Conservation (phyloP, 1,140 invertebrate species). For the Drosophila erecta region DNA sequence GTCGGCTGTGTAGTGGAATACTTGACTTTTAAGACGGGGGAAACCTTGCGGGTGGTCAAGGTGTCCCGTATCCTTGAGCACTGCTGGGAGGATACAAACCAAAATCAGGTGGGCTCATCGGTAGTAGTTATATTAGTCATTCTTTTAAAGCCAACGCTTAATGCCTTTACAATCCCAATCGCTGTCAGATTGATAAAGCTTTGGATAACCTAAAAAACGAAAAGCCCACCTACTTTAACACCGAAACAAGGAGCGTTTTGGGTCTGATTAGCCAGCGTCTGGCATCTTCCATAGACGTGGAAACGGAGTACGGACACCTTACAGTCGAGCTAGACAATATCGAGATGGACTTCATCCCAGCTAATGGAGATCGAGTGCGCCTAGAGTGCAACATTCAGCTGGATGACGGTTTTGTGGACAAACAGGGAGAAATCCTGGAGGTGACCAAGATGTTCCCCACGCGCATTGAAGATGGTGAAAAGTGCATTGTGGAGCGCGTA, state of each 20-base stretch:
- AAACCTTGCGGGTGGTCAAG: constrained; percentile 43
- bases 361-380: constrained; percentile 58
- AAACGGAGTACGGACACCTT: constrained; percentile 85
- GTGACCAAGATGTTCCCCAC: constrained; percentile 57
- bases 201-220: constrained; percentile 52
- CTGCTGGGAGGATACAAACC: constrained; percentile 45
- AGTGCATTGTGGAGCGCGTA: constrained; percentile 48
- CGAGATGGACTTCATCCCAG: constrained; percentile 85
- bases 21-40: constrained; percentile 31
- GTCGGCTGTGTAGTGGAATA: constrained; percentile 62
- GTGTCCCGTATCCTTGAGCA: constrained; percentile 49
- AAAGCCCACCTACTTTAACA: constrained; percentile 82
- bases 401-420: constrained; percentile 63
- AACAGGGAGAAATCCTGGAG: constrained; percentile 69
- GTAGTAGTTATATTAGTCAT: background rate
- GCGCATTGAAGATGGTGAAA: constrained; percentile 39
- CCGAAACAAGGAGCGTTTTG: constrained; percentile 85
- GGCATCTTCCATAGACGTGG: constrained; percentile 84
- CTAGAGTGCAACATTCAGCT: constrained; percentile 67
- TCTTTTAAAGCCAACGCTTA: background rate
- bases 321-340: constrained; percentile 86
- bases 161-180: background rate
- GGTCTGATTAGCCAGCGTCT: constrained; percentile 86
- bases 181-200: constrained; percentile 8
- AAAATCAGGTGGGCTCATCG: constrained; percentile 8